These are phyloP conservation scores for Poeciliopsis gracilis DNA, from an alignment of 2,797 vertebrate genomes.

Conservation along the genomic window DNA sequence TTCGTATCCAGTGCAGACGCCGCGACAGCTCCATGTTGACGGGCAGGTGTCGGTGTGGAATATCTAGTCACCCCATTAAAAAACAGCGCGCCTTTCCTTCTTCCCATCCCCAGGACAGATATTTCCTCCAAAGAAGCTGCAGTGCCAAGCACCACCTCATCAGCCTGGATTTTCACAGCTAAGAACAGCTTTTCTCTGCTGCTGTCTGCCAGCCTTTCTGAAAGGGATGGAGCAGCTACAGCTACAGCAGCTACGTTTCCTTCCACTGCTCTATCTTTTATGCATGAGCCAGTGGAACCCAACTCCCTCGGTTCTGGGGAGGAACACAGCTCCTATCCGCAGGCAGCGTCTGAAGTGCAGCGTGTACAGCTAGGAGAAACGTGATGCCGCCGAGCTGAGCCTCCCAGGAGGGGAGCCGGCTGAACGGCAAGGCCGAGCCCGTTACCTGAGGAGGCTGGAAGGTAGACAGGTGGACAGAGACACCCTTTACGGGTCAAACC, in stretches of 20 bases:
- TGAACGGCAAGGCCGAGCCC: slow-evolving; percentile 17
- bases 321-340: slow-evolving; percentile 40
- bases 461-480: slow-evolving; percentile 17
- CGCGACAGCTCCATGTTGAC: slow-evolving; percentile 88
- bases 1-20: slow-evolving; percentile 87
- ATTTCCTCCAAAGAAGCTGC: slow-evolving; percentile 39
- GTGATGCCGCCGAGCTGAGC: slow-evolving; percentile 44
- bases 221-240: slow-evolving; percentile 25
- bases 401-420: slow-evolving; percentile 30
- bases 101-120: slow-evolving; percentile 50
- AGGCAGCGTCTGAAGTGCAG: slow-evolving; percentile 38
- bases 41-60: slow-evolving; percentile 42
- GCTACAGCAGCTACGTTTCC: slow-evolving; percentile 49
- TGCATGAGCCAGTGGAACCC: slow-evolving; percentile 82
- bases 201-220: neutral
- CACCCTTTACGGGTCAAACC: neutral
- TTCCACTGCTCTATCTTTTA: slow-evolving; percentile 75
- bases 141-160: slow-evolving; percentile 10
- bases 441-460: slow-evolving; percentile 54
- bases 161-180: slow-evolving; percentile 21
- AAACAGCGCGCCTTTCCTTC: slow-evolving; percentile 29
- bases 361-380: slow-evolving; percentile 56
- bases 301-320: slow-evolving; percentile 62
- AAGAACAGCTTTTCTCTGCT: neutral
- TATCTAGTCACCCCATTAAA: slow-evolving; percentile 52